These are phyloP conservation scores for Ardeotis arabs DNA, from an alignment of 2,113 vertebrate genomes.

Conservation along the genomic window DNA sequence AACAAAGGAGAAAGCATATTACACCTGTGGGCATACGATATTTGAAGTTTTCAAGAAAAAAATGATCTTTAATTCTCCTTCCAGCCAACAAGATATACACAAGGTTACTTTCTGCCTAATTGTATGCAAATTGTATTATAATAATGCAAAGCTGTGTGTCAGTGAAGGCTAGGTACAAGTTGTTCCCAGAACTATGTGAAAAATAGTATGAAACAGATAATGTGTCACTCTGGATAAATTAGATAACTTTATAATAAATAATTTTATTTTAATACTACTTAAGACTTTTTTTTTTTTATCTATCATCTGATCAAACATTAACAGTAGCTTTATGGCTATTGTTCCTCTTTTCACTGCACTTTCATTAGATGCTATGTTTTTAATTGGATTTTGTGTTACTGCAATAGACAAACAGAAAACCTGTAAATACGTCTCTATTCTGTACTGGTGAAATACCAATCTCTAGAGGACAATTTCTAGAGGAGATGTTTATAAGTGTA, in stretches of 20 bases:
- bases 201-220: not conserved
- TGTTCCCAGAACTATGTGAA: not conserved
- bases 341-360: not conserved
- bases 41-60: not conserved
- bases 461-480: not conserved
- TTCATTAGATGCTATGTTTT: not conserved
- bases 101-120: not conserved
- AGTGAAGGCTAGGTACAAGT: not conserved
- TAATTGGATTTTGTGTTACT: conserved; percentile 15
- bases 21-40: not conserved
- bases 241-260: not conserved
- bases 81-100: not conserved
- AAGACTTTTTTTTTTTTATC: not conserved
- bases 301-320: not conserved
- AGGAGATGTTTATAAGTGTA: not conserved
- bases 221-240: not conserved
- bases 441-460: not conserved
- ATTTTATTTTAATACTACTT: not conserved
- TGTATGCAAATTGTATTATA: not conserved
- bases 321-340: not conserved
- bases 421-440: not conserved
- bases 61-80: not conserved
- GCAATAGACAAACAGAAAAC: not conserved
- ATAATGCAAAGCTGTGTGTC: not conserved
- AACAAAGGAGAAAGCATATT: not conserved